A percentile compares a stretch with the other conserved stretches of the same genome.
phyloP scores from a whole-genome alignment of 2,797 vertebrate genomes.

The Coilia nasus region DNA sequence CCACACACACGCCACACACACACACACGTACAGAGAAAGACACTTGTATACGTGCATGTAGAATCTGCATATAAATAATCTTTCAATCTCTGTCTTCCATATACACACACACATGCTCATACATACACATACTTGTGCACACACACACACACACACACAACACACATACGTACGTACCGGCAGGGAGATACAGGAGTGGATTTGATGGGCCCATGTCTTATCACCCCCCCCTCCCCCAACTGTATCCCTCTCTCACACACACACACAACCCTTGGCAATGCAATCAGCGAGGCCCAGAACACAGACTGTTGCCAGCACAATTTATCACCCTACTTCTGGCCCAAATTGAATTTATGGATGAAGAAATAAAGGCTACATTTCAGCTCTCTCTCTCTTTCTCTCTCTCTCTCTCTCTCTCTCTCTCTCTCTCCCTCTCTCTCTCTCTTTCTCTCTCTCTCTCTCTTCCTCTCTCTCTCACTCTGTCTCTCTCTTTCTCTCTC shows the following conservation, averaged over 20 bases:
- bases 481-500: neutral
- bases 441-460: neutral
- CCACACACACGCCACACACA: too few relatives aligned
- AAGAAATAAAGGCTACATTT: slow-evolving; percentile 52
- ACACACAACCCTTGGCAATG: neutral
- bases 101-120: neutral
- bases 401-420: neutral
- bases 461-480: neutral
- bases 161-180: neutral
- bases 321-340: slow-evolving; percentile 49
- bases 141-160: neutral
- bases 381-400: neutral
- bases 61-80: too few relatives aligned
- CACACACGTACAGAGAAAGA: too few relatives aligned
- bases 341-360: slow-evolving; percentile 55
- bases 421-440: neutral
- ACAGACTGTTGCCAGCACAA: slow-evolving; percentile 41
- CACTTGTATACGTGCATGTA: too few relatives aligned
- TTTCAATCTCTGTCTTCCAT: too few relatives aligned
- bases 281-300: slow-evolving; percentile 46
- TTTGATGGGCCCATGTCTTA: slow-evolving; percentile 8
- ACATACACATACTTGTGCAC: too few relatives aligned
- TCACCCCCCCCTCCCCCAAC: neutral
- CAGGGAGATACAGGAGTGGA: slow-evolving; percentile 4
- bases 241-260: too few relatives aligned